Evolutionary conservation across 2,797 vertebrate genomes (phyloP), one percentile per base, ranked within the genome.

Genomic region (Antrozous pallidus): DNA sequence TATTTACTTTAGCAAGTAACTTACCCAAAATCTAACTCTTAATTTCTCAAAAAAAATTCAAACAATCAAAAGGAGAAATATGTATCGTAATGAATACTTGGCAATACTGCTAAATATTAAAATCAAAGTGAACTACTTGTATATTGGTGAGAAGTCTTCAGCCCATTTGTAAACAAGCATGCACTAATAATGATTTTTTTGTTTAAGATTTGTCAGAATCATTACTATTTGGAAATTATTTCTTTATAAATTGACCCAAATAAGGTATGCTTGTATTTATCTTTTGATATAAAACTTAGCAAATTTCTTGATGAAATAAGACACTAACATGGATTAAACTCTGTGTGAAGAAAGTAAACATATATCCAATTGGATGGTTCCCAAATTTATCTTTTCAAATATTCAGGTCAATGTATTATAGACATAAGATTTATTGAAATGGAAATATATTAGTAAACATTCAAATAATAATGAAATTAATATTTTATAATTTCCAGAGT

Each of bases 261-360:
- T 45, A 18, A 87, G 0, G 6, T 10, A 80, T 51, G 4, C 11
- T 36, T 56, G 8, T n/a, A 79, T 31, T 63, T 54, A 79, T 33
- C 58, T 58, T 22, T 26, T 61, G 31, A 9, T 6, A 69, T 78
- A 36, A 94, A 49, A 49, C 6, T 5, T 91, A 78, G 1, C 6
- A 24, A 81, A 75, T 74, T 69, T 58, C 33, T 88, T 69, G 11
- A 77, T 65, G 4, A 18, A 92, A 90, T 80, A 88, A 80, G 20
- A 63, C 16, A 70, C 0, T 24, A 2, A 18, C 0, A 1, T 56
- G 17, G 5, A 80, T 17, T 42, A 12, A 5, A 51, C 3, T 2
- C 8, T 40, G n/a, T 6, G 2, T 70, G n/a, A 93, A 71, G 8
- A 89, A 80, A 2, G 5, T 61, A 93, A 12, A 26, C 7, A 56